phyloP scores from a whole-genome alignment of 2,797 vertebrate species.

The Geotrypetes seraphini region DNA sequence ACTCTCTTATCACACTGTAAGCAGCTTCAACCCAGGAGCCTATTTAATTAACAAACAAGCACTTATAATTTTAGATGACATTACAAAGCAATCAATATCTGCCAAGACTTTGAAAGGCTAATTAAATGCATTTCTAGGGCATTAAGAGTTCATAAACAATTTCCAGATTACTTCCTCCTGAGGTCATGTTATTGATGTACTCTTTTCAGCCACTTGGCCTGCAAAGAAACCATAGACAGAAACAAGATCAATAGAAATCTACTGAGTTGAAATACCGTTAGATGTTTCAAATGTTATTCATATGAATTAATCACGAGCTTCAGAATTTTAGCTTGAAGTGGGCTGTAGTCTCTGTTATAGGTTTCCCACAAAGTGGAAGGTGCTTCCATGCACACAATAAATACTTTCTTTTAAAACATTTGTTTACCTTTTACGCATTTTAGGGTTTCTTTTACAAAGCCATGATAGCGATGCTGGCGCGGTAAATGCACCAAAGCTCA shows the following conservation, averaged over 20 bases:
- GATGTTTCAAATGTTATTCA: conserved; percentile 15
- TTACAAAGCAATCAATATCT: conserved; percentile 6
- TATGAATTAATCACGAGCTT: conserved; percentile 16
- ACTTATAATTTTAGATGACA: conserved; percentile 4
- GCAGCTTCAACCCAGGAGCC: neutral
- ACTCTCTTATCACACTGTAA: neutral
- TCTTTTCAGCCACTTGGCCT: conserved; percentile 16
- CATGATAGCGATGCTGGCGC: too few relatives aligned
- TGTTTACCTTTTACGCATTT: too few relatives aligned
- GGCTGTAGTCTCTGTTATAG: neutral
- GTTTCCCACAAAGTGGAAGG: too few relatives aligned
- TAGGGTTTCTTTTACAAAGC: too few relatives aligned
- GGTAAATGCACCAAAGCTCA: too few relatives aligned
- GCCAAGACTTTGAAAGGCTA: conserved; percentile 15
- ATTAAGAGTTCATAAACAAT: conserved; percentile 13
- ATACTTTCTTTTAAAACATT: too few relatives aligned
- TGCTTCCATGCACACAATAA: too few relatives aligned
- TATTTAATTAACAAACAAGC: conserved; percentile 13
- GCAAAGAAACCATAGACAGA: conserved; percentile 23
- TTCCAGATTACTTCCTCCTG: conserved; percentile 29
- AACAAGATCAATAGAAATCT: conserved; percentile 22
- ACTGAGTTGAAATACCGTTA: conserved; percentile 13
- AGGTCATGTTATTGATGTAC: conserved; percentile 27
- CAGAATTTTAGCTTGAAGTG: conserved; percentile 6
- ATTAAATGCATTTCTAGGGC: conserved; percentile 15